These are phyloP conservation scores for Erpornis zantholeuca DNA, from an alignment of 2,113 vertebrate genomes.

Conservation along the genomic window DNA sequence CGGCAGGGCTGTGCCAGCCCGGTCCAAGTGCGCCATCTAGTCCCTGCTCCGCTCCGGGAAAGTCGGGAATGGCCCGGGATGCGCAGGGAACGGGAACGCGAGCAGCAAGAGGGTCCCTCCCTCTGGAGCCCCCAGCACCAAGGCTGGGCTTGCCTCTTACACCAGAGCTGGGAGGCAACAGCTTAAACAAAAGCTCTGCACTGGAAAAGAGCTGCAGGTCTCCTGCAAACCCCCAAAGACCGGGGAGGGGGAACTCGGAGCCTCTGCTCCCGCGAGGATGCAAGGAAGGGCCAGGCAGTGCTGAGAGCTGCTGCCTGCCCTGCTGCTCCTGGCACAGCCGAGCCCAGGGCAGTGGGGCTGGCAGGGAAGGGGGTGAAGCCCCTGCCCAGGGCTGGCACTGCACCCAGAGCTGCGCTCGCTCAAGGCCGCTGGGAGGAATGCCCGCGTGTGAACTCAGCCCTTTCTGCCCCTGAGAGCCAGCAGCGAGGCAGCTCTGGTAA, in stretches of 20 bases:
- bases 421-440: not conserved
- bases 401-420: not conserved
- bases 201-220: not conserved
- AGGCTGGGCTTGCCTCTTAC: not conserved
- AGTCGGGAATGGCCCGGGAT: accelerated
- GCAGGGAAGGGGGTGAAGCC: not conserved
- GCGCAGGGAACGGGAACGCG: accelerated
- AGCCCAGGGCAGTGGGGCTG: not conserved
- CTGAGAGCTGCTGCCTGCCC: not conserved
- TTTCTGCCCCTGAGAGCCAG: not conserved
- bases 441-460: not conserved
- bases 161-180: not conserved
- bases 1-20: not conserved
- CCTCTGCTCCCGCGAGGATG: not conserved
- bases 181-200: not conserved
- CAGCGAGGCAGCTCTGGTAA: not conserved
- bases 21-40: constrained; percentile 35
- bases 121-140: not conserved
- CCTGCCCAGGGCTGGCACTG: not conserved
- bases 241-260: accelerated
- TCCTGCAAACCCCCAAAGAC: not conserved
- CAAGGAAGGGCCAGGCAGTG: not conserved
- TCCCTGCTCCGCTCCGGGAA: not conserved
- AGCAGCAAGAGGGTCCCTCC: not conserved
- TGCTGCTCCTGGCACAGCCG: not conserved